Evolutionary conservation across 2,797 vertebrate species (phyloP), one percentile per base, ranked within the genome.

Genomic region (Buphagus erythrorhynchus): DNA sequence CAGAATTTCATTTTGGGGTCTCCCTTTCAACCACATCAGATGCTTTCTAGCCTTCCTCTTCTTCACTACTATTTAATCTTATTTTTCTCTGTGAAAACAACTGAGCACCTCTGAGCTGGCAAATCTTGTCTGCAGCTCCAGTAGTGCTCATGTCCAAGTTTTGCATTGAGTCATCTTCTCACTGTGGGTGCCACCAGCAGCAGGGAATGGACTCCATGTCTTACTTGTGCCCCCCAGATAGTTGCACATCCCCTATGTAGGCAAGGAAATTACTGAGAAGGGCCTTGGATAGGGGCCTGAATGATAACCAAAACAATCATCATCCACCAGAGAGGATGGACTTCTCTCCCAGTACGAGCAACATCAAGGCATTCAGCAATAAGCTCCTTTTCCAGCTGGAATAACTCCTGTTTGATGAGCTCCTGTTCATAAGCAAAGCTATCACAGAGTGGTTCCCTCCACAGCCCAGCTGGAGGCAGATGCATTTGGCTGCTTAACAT

Each of bases 101-200:
- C 22, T 5, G 19, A 72, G 29, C 14, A n/a, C 28, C 25, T 35
- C n/a, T 0, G 1, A 75, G 13, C 51, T 69, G 71, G 43, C 29
- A 43, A 29, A 33, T 46, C 13, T 38, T 40, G 8, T n/a, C 45
- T 54, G n/a, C 1, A 3, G 1, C 19, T 36, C 35, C 20, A 17
- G 58, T 7, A 43, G 17, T 8, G 2, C 54, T 57, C 3, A 0
- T 19, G 40, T 40, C 40, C 40, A 40, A 40, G 40, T 31, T 79
- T 43, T 40, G 1, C 1, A 0, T 0, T 26, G 42, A 42, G 16
- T n/a, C 59, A 43, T 21, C 26, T 49, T 17, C n/a, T 62, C 31
- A 3, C n/a, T 18, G 40, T 38, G 73, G 59, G 15, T 43, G 21
- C 20, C 54, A 38, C 22, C 69, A 57, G 35, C 62, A 67, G 31